These are phyloP conservation scores for Syritta pipiens DNA, from an alignment of 2,888 invertebrate species.

Conservation along the genomic window DNA sequence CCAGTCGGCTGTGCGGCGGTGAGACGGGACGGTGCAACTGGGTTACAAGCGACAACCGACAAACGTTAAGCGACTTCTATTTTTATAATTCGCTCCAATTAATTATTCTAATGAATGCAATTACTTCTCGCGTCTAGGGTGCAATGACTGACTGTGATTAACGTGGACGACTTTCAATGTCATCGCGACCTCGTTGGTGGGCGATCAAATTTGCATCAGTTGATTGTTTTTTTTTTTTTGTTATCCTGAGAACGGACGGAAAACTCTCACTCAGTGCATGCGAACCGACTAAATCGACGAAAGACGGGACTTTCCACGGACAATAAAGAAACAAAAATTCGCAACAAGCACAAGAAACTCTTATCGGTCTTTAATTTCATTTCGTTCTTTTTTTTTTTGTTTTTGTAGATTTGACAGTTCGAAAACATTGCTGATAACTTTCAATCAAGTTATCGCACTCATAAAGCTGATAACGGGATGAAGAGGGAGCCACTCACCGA, in stretches of 20 bases:
- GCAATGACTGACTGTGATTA: slow-evolving; percentile 50
- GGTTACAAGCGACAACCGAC: slow-evolving; percentile 46
- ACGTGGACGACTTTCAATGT: slow-evolving; percentile 45
- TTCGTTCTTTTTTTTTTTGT: too few relatives aligned
- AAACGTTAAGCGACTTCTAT: slow-evolving; percentile 56
- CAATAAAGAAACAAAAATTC: background rate
- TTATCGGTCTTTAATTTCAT: too few relatives aligned
- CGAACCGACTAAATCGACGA: background rate
- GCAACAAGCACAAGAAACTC: too few relatives aligned
- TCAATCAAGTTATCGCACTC: slow-evolving; percentile 10
- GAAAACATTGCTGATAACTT: slow-evolving; percentile 17
- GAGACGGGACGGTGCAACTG: too few relatives aligned
- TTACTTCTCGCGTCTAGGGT: slow-evolving; percentile 45
- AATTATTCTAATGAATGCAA: slow-evolving; percentile 58
- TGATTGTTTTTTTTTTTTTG: background rate
- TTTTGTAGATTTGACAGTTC: slow-evolving; percentile 21
- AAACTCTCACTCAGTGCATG: background rate
- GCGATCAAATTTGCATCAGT: slow-evolving; percentile 5
- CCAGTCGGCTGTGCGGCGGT: slow-evolving; percentile 44
- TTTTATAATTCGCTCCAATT: slow-evolving; percentile 47
- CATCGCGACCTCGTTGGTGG: slow-evolving; percentile 20
- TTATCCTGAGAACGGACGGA: background rate
- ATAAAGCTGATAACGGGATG: background rate
- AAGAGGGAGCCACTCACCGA: too few relatives aligned
- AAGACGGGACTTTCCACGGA: background rate